Conservation (phyloP, 2,113 vertebrate genomes). For the Pavo muticus region DNA sequence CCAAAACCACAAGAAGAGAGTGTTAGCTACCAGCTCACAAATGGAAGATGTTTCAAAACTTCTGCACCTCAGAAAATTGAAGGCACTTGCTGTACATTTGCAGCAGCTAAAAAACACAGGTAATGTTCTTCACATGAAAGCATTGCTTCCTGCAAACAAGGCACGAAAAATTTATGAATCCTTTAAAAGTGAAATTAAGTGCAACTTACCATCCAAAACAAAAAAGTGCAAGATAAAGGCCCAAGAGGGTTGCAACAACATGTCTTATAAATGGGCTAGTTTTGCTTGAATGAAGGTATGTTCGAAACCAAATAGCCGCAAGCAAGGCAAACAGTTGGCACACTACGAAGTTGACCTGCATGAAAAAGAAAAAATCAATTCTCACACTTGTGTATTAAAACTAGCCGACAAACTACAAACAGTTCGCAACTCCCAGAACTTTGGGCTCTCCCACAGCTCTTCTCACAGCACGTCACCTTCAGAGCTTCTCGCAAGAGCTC, state of each 20-base stretch:
- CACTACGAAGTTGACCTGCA: constrained; percentile 97
- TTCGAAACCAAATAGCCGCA: constrained; percentile 94
- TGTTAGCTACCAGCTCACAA: background rate
- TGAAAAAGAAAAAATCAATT: constrained; percentile 22
- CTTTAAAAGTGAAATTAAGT: background rate
- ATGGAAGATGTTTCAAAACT: background rate
- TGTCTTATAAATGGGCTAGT: constrained; percentile 96
- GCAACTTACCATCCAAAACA: constrained; percentile 98
- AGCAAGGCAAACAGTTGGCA: constrained; percentile 97
- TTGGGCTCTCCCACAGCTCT: background rate
- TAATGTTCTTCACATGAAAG: background rate
- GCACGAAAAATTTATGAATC: background rate
- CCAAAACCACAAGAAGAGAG: background rate
- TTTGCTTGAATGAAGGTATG: constrained; percentile 96
- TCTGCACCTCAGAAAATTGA: background rate
- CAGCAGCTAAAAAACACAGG: background rate
- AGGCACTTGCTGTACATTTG: background rate
- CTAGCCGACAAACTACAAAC: background rate
- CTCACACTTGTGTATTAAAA: background rate
- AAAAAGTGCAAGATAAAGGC: constrained; percentile 98
- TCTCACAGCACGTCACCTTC: background rate
- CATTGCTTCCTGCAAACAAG: background rate
- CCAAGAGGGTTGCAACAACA: constrained; percentile 94
- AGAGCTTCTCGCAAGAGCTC: background rate
- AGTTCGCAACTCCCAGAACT: background rate